Conservation (phyloP, 2,797 vertebrate genomes). For the Pyrocephalus nanus region DNA sequence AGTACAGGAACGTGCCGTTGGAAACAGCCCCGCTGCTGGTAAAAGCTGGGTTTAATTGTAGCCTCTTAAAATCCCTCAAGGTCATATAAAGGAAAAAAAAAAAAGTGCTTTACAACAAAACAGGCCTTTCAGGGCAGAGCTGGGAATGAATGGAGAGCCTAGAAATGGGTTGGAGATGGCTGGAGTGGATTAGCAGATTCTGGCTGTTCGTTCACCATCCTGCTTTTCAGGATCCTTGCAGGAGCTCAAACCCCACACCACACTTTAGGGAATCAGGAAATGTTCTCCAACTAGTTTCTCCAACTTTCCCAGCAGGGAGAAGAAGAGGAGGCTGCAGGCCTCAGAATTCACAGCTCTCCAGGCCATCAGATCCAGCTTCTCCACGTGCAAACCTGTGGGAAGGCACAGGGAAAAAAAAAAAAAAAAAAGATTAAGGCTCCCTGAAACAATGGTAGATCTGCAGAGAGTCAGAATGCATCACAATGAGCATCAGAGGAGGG, state of each 20-base stretch:
- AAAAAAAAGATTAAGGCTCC: background rate
- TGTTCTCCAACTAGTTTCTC: background rate
- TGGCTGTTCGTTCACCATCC: background rate
- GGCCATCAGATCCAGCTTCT: background rate
- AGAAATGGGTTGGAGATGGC: background rate
- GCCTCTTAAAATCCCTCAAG: background rate
- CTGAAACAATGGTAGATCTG: background rate
- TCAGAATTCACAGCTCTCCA: background rate
- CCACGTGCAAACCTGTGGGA: background rate
- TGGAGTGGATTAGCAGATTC: background rate
- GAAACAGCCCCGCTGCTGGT: background rate
- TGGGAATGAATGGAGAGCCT: conserved; percentile 9
- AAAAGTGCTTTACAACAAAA: background rate
- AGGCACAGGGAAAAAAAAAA: background rate
- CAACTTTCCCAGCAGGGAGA: background rate
- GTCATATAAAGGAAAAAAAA: conserved; percentile 4
- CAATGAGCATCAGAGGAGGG: background rate
- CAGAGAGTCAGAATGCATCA: background rate
- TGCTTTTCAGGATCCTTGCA: conserved; percentile 23
- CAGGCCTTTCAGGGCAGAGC: background rate
- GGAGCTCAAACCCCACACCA: background rate
- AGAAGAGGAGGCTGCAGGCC: background rate
- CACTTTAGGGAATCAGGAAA: background rate
- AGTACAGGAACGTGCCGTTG: conserved; percentile 19
- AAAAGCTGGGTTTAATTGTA: conserved; percentile 62